Percentiles rank a stretch among this genome's conserved stretches.
These are phyloP conservation scores for Drosophila affinis DNA, from an alignment of 2,888 invertebrate genomes.

Conservation along the genomic window DNA sequence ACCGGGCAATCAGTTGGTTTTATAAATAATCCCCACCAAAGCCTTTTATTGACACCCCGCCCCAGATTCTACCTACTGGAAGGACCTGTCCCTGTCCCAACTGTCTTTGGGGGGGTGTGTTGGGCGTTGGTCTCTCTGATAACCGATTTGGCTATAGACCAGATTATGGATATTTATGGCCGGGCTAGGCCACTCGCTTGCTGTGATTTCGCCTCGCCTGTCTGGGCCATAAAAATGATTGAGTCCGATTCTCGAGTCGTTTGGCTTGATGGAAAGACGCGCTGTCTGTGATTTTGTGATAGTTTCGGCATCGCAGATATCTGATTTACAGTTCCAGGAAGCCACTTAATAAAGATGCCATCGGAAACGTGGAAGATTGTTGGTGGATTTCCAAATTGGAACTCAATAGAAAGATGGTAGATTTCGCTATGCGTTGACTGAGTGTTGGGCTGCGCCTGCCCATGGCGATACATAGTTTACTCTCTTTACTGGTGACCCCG, in stretches of 20 bases:
- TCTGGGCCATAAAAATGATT: slow-evolving; percentile 69
- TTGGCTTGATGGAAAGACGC: slow-evolving; percentile 51
- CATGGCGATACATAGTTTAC: too few species aligned
- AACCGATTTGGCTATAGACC: slow-evolving; percentile 39
- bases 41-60: slow-evolving; percentile 21
- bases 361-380: not conserved
- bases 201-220: slow-evolving; percentile 63
- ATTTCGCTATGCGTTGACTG: too few species aligned
- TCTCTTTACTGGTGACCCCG: too few species aligned
- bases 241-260: slow-evolving; percentile 42
- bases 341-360: not conserved
- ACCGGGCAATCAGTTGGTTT: slow-evolving; percentile 63
- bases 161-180: slow-evolving; percentile 70
- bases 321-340: slow-evolving; percentile 28
- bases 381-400: slow-evolving; percentile 15
- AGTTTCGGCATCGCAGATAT: slow-evolving; percentile 20
- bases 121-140: slow-evolving; percentile 30
- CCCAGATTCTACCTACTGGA: too few species aligned
- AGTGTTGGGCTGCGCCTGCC: not conserved
- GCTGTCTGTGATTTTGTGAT: slow-evolving; percentile 48
- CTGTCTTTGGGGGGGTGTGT: slow-evolving; percentile 16
- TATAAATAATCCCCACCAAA: slow-evolving; percentile 42
- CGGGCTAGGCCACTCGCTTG: slow-evolving; percentile 18
- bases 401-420: not conserved
- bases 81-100: slow-evolving; percentile 5